Base-by-base conservation (phyloP, 2,888 invertebrate species). In the Drosophila antonietae region DNA sequence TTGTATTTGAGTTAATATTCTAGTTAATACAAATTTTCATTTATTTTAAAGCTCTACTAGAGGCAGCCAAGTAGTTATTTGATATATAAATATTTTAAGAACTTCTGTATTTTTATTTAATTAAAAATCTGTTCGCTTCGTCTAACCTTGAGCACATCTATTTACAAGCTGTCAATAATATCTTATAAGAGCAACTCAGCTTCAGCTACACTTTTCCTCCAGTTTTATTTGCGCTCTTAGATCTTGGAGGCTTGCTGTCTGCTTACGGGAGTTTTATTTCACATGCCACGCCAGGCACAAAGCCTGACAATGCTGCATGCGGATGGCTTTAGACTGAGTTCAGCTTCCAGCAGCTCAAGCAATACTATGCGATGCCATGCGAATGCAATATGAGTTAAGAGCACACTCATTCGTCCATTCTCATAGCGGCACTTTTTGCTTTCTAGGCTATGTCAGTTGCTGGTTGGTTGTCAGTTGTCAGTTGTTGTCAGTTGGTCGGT, bases 181-280 rank as follows among this genome's bases (percentile, higher is more conserved):
- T 46, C n/a, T 35, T 33, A 31, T n/a, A 57, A 67, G 72, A 66
- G 77, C 67, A 74, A 37, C 44, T 39, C 33, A 14, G 41, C 35
- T 60, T 62, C 66, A 57, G 52, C n/a, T 66, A 56, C 41, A 28
- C 33, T 52, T 51, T 35, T 28, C 20, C 18, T 51, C 14, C n/a
- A 23, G 63, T 68, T 69, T 53, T 56, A 35, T 67, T 72, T 68
- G 68, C 73, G 73, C 77, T 75, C 51, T 68, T 59, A 59, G 77
- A 69, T 76, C 72, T 83, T 73, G 76, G 81, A 77, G 70, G 76
- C 83, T 68, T 55, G 73, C 85, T 84, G 82, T 84, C 84, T 84
- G 87, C 82, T 84, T 84, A 84, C 84, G 85, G 84, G 75, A 82
- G 80, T 84, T 84, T 87, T 84, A 87, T 84, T 87, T 82, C 88